Evolutionary conservation across 2,888 invertebrate species (phyloP).

Genomic region (Cremastinae sp.): DNA sequence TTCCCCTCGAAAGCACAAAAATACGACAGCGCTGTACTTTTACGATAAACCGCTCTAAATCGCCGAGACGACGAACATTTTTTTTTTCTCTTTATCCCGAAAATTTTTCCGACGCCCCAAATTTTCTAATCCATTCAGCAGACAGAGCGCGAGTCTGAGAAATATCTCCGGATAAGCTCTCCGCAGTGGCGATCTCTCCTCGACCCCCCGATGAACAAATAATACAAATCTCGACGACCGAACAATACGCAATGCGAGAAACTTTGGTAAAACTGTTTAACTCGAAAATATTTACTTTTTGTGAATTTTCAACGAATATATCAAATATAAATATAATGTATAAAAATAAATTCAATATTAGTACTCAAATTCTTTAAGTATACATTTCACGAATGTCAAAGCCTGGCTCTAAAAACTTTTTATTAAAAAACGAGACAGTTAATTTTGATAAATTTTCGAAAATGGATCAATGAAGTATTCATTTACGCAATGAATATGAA

Average conservation of each 20-base stretch:
- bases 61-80: constrained; percentile 69
- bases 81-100: constrained; percentile 6
- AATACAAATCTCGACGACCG: not conserved
- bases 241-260: constrained; percentile 11
- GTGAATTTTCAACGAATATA: not conserved
- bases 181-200: not conserved
- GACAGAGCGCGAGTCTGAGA: not conserved
- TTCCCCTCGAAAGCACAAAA: constrained; percentile 51
- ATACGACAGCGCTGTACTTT: constrained; percentile 63
- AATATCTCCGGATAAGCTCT: constrained; percentile 1
- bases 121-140: constrained; percentile 29
- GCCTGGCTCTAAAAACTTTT: too few species aligned
- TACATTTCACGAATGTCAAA: too few species aligned
- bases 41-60: constrained; percentile 73
- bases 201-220: not conserved
- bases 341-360: too few species aligned
- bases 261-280: not conserved
- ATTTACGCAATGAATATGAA: too few species aligned
- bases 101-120: not conserved
- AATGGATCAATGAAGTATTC: too few species aligned
- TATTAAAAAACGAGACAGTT: too few species aligned
- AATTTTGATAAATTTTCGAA: too few species aligned
- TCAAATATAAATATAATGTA: too few species aligned
- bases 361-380: too few species aligned
- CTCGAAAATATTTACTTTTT: not conserved